These are phyloP conservation scores for Martes martes DNA, from an alignment of 2,113 vertebrate species.

Conservation along the genomic window DNA sequence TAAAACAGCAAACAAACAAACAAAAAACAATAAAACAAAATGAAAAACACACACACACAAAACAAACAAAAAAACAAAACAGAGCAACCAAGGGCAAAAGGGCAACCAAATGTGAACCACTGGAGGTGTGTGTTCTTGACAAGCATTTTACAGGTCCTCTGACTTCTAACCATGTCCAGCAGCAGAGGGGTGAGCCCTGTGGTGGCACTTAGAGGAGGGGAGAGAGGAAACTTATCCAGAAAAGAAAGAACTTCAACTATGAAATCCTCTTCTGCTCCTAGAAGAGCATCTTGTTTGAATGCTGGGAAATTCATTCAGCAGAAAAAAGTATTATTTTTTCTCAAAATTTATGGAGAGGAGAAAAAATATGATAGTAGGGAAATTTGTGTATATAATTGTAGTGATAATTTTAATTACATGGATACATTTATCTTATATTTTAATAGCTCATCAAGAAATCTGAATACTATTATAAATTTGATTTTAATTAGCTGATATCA, in stretches of 20 bases:
- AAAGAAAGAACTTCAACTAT: not conserved
- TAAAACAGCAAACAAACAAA: not conserved
- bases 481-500: not conserved
- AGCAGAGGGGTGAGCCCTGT: not conserved
- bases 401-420: not conserved
- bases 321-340: not conserved
- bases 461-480: not conserved
- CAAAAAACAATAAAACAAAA: not conserved
- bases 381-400: not conserved
- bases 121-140: rapidly evolving
- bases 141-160: no score
- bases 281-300: not conserved
- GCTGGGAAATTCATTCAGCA: not conserved
- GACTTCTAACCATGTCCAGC: not conserved
- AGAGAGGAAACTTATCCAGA: not conserved
- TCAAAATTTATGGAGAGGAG: not conserved
- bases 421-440: not conserved
- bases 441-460: slow-evolving; percentile 18
- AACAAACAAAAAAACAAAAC: not conserved
- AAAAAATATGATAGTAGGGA: not conserved
- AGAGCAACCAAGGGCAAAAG: not conserved
- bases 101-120: not conserved
- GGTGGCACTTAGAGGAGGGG: not conserved
- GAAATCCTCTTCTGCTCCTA: not conserved
- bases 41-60: not conserved